Evolutionary conservation across 2,888 invertebrate genomes (phyloP).

Genomic region (Pristionchus maxplancki): DNA sequence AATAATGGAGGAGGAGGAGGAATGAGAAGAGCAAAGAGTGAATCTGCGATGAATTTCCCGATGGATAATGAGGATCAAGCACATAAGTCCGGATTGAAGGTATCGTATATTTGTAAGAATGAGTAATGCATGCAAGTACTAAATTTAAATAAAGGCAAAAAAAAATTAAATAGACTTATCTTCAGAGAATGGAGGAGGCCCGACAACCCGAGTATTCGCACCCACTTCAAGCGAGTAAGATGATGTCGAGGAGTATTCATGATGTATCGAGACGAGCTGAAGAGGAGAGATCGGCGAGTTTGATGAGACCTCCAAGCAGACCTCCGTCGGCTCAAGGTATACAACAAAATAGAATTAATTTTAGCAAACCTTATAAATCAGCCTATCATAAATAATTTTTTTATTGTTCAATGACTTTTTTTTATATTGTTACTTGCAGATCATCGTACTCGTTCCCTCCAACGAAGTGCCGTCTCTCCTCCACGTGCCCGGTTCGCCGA

Average conservation of each 20-base stretch:
- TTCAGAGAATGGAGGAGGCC: conserved; percentile 38
- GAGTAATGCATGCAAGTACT: no score
- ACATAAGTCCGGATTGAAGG: conserved; percentile 43
- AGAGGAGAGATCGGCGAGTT: conserved; percentile 43
- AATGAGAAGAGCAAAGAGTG: conserved; percentile 73
- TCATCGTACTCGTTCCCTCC: conserved; percentile 45
- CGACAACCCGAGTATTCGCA: conserved; percentile 42
- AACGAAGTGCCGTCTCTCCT: conserved; percentile 52
- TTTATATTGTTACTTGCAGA: neutral
- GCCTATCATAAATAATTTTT: neutral
- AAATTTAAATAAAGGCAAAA: neutral
- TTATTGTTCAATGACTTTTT: neutral
- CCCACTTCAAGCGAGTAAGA: conserved; percentile 50
- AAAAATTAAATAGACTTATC: no score
- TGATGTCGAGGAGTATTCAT: conserved; percentile 47
- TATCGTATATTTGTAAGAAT: neutral
- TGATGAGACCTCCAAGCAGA: conserved; percentile 37
- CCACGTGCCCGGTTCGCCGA: conserved; percentile 68
- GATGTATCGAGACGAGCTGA: conserved; percentile 26
- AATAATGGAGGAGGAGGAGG: conserved; percentile 55
- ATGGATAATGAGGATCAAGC: conserved; percentile 58
- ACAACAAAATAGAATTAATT: no score
- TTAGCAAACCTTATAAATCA: neutral
- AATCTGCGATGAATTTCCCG: conserved; percentile 66
- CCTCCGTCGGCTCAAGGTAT: conserved; percentile 46